Base-by-base conservation (phyloP, 2,797 vertebrate species). In the Botia kubotai region DNA sequence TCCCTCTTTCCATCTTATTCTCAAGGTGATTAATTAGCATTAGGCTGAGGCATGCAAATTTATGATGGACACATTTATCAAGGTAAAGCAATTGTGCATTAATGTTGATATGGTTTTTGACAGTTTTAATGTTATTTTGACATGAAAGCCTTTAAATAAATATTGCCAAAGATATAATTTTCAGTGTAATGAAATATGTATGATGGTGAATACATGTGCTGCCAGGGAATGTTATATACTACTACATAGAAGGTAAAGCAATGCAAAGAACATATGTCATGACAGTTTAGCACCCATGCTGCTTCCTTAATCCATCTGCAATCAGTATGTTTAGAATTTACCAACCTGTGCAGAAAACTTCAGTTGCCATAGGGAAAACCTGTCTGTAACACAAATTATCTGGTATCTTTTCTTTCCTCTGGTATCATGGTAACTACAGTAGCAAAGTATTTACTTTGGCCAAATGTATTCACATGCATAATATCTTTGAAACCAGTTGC, bases 21-120 rank as follows among this genome's bases (percentile, higher is more conserved):
- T 95, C 93, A 89, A 92, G 94, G 92, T 93, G 90, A 95, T 95
- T 96, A 96, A 97, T 96, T 95, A 95, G 94, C 92, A 92, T 80
- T 90, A 89, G 63, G 74, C 82, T 82, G 60, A 77, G 77, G 75
- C 87, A 79, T 86, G 66, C 77, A 85, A 87, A 84, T 82, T 74
- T 85, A 76, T 82, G 79, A 68, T 76, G 75, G 80, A 66, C 68
- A 87, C 79, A 72, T 79, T 77, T 85, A 78, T 83, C 84, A 46
- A 58, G 33, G 63, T 6, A 33, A 62, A 71, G 52, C 78, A 55
- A 75, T 26, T 0, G 68, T 65, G 77, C 29, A 26, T 13, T 26
- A 11, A 14, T 16, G 50, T 46, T 65, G 70, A 73, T 80, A 66
- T 65, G 29, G 4, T 66, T 29, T 63, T 3, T 16, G 69, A 72